Conservation (phyloP, 2,113 vertebrate genomes). For the Poecile atricapillus region DNA sequence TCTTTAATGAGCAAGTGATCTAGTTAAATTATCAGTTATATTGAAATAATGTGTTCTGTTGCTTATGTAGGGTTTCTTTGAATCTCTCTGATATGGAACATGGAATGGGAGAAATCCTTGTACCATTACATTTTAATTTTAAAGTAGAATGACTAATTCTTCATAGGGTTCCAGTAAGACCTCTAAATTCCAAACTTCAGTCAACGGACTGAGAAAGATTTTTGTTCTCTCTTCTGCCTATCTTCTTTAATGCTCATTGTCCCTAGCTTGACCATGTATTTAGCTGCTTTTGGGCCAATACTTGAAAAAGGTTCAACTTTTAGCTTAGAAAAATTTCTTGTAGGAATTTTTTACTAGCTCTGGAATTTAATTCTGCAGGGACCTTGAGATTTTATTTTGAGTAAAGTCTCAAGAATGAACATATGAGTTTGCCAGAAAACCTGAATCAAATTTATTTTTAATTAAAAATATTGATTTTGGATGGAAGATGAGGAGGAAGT, state of each 20-base stretch:
- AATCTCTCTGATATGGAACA: not conserved
- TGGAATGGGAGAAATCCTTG: not conserved
- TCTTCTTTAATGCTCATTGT: not conserved
- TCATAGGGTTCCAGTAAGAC: not conserved
- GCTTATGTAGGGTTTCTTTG: not conserved
- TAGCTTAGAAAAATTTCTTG: not conserved
- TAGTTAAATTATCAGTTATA: not conserved
- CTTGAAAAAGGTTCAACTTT: not conserved
- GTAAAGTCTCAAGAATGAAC: not conserved
- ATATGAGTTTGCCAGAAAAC: not conserved
- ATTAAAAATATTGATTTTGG: not conserved
- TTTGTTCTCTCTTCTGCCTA: not conserved
- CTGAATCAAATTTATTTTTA: not conserved
- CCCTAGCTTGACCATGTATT: not conserved
- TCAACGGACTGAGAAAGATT: not conserved
- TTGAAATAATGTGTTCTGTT: not conserved
- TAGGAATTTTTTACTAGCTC: not conserved
- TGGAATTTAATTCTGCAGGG: not conserved
- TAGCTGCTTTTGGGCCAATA: not conserved
- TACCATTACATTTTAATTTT: not conserved
- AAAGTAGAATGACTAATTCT: not conserved
- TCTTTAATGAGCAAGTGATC: not conserved
- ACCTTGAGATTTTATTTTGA: not conserved
- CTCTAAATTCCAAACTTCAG: not conserved
- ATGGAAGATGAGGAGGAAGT: not conserved